Percentiles rank a stretch among this genome's conserved stretches.
These are phyloP conservation scores for Protobothrops flavoviridis DNA, from an alignment of 2,113 vertebrate species.

Conservation along the genomic window DNA sequence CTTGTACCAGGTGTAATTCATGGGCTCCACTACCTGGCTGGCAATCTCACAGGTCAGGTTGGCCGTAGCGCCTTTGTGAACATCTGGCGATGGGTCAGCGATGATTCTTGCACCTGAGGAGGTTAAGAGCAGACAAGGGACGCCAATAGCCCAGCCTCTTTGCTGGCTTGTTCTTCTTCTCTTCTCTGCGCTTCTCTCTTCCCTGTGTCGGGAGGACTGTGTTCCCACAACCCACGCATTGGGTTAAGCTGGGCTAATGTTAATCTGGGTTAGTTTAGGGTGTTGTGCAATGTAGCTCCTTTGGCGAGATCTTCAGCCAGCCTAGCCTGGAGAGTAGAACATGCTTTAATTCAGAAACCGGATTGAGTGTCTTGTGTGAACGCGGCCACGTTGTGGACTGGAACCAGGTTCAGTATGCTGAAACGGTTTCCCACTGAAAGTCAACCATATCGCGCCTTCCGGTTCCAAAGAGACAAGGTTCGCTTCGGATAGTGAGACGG, in stretches of 20 bases:
- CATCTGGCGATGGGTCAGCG: conserved; percentile 56
- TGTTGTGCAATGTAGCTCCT: neutral
- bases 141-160: neutral
- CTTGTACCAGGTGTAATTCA: conserved; percentile 70
- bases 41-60: conserved; percentile 64
- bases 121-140: neutral
- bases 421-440: too few species aligned
- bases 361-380: neutral
- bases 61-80: conserved; percentile 54
- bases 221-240: neutral
- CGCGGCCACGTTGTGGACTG: too few species aligned
- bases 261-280: neutral
- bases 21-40: neutral
- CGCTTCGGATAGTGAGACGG: too few species aligned
- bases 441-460: too few species aligned
- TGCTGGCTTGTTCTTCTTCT: neutral
- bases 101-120: conserved; percentile 54
- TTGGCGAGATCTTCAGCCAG: neutral
- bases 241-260: neutral
- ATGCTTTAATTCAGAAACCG: neutral
- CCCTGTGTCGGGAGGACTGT: neutral
- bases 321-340: neutral
- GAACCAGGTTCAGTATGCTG: too few species aligned
- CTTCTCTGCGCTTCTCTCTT: neutral
- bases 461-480: too few species aligned